Conservation (phyloP, 2,888 invertebrate genomes). For the Plemyria rubiginata region DNA sequence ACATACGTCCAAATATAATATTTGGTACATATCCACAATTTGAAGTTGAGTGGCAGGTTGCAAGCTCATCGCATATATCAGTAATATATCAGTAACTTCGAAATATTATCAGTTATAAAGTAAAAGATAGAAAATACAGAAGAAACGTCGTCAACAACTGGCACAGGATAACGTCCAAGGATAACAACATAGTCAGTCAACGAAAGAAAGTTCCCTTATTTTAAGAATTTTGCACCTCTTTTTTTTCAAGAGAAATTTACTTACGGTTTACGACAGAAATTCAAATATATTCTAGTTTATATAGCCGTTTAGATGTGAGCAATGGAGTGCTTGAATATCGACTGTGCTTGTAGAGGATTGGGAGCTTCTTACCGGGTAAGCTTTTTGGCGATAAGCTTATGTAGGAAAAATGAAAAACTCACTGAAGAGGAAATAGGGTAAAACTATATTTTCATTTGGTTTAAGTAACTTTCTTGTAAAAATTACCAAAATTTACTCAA, state of each 20-base stretch:
- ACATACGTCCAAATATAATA: background rate
- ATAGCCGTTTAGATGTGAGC: constrained; percentile 26
- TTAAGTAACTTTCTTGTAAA: background rate
- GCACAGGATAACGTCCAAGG: constrained; percentile 27
- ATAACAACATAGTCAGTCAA: constrained; percentile 20
- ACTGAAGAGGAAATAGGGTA: constrained; percentile 18
- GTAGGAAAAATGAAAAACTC: constrained; percentile 23
- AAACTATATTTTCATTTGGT: background rate
- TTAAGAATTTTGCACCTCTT: constrained; percentile 20
- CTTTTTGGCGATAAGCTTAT: constrained; percentile 32
- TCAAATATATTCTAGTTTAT: constrained; percentile 27
- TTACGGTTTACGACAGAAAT: constrained; percentile 9
- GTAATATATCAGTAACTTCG: too few species aligned
- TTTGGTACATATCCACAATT: too few species aligned
- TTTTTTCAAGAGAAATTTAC: constrained; percentile 28
- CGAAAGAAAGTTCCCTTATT: constrained; percentile 39
- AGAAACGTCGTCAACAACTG: constrained; percentile 37
- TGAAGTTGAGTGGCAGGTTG: too few species aligned
- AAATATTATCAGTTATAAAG: constrained; percentile 3
- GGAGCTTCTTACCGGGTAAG: constrained; percentile 32
- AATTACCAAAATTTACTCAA: too few species aligned
- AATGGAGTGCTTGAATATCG: constrained; percentile 36
- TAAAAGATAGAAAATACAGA: constrained; percentile 5
- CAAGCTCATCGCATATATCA: too few species aligned
- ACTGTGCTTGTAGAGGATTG: constrained; percentile 28